A percentile compares a stretch with the other conserved stretches of the same genome.
These are phyloP conservation scores for Hyposmocoma kahamanoa DNA, from an alignment of 1,140 invertebrate genomes.

Conservation along the genomic window DNA sequence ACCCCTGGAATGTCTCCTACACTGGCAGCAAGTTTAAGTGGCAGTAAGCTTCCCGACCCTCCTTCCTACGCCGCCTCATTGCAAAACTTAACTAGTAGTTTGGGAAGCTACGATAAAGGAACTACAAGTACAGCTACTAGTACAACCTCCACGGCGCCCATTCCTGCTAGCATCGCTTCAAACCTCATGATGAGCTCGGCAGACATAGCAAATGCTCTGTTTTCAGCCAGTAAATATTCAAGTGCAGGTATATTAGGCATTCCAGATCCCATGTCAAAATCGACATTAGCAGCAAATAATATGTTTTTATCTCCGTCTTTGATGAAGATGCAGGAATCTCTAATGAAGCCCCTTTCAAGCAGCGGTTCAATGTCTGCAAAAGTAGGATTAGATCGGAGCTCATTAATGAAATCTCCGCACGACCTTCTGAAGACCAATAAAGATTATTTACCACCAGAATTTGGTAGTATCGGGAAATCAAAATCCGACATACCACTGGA, in stretches of 20 bases:
- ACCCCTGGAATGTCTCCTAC: slow-evolving; percentile 58
- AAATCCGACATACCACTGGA: slow-evolving; percentile 47
- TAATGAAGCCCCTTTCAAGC: slow-evolving; percentile 65
- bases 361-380: slow-evolving; percentile 64
- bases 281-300: slow-evolving; percentile 80
- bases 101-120: slow-evolving; percentile 57
- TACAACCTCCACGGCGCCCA: slow-evolving; percentile 46
- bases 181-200: slow-evolving; percentile 76
- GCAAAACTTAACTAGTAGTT: slow-evolving; percentile 50
- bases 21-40: slow-evolving; percentile 54
- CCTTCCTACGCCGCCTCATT: slow-evolving; percentile 63
- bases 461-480: slow-evolving; percentile 59
- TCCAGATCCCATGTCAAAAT: slow-evolving; percentile 80
- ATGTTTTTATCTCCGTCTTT: slow-evolving; percentile 77
- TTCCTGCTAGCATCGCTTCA: slow-evolving; percentile 71
- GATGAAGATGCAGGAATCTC: slow-evolving; percentile 71
- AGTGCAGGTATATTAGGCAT: slow-evolving; percentile 75
- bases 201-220: slow-evolving; percentile 77
- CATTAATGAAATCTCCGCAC: slow-evolving; percentile 64
- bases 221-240: slow-evolving; percentile 76
- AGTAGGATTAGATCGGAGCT: slow-evolving; percentile 55
- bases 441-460: slow-evolving; percentile 69
- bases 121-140: slow-evolving; percentile 51
- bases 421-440: slow-evolving; percentile 64
- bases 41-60: slow-evolving; percentile 60